Percentiles rank a stretch among this genome's conserved stretches.
Evolutionary conservation across 2,113 vertebrate genomes (phyloP).

Genomic region (Solea senegalensis): DNA sequence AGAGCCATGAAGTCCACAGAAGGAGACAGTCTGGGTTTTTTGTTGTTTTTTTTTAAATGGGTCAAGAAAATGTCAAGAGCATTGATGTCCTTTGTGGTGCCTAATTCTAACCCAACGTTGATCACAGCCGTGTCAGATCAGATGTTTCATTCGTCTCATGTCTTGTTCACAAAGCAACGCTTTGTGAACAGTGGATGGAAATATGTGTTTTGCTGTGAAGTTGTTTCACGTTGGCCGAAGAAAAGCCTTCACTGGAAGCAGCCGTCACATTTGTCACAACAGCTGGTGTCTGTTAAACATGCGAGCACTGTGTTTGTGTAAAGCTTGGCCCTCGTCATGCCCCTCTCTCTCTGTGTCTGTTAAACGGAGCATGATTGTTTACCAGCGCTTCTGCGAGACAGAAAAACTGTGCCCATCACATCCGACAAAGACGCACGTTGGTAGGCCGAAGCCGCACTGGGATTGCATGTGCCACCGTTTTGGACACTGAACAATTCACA

Average conservation of each 20-base stretch:
- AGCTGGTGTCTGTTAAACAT: slow-evolving; percentile 19
- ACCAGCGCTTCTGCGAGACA: slow-evolving; percentile 40
- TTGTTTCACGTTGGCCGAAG: not conserved
- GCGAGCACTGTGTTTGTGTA: slow-evolving; percentile 26
- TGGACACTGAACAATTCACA: not conserved
- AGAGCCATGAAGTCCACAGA: not conserved
- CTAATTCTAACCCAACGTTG: not conserved
- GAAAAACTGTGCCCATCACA: slow-evolving; percentile 44
- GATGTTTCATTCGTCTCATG: not conserved
- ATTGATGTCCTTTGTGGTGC: not conserved
- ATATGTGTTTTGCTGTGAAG: not conserved
- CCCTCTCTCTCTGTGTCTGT: slow-evolving; percentile 45
- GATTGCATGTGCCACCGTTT: not conserved
- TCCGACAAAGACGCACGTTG: slow-evolving; percentile 16
- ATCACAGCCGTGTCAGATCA: not conserved
- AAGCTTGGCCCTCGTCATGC: not conserved
- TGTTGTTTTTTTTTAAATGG: not conserved
- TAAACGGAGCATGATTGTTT: slow-evolving; percentile 69
- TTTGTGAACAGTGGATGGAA: not conserved
- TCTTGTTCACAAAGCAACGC: too few species aligned
- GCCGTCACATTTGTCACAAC: slow-evolving; percentile 19
- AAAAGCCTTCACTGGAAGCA: not conserved
- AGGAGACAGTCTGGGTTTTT: too few species aligned
- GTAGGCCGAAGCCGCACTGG: not conserved
- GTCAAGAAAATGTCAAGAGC: not conserved